A percentile compares a stretch with the other conserved stretches of the same genome.
phyloP scores from a whole-genome alignment of 1,140 invertebrate genomes.

The Cherax quadricarinatus region DNA sequence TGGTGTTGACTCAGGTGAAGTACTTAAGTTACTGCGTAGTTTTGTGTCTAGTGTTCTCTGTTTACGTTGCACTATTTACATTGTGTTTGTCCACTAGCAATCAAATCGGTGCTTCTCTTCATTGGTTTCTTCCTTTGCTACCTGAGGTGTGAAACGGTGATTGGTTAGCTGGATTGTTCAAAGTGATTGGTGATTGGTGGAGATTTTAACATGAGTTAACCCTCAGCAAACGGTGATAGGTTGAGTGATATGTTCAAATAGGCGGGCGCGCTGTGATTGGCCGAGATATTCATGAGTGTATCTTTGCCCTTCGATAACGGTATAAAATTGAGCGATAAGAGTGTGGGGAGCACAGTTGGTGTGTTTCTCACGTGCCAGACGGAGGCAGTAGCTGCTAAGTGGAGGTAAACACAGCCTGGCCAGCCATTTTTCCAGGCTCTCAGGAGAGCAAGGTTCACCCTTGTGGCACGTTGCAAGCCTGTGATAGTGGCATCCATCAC shows the following conservation, averaged over 20 bases:
- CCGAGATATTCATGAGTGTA: not conserved
- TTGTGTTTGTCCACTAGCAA: not conserved
- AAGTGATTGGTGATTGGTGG: too few species aligned
- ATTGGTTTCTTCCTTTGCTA: not conserved
- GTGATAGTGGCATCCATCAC: too few species aligned
- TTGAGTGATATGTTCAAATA: not conserved
- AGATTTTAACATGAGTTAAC: too few species aligned
- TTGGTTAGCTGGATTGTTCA: not conserved
- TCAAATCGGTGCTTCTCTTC: not conserved
- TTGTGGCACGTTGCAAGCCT: not conserved
- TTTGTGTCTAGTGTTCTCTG: too few species aligned
- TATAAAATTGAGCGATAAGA: slow-evolving; percentile 62
- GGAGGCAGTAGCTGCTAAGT: not conserved
- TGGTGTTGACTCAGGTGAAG: too few species aligned
- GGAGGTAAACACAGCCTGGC: too few species aligned
- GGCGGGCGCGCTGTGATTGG: slow-evolving; percentile 20
- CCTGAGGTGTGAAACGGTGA: slow-evolving; percentile 33
- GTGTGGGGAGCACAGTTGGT: slow-evolving; percentile 28
- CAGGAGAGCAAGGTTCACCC: not conserved
- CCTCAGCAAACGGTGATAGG: slow-evolving; percentile 11
- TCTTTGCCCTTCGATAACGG: slow-evolving; percentile 31
- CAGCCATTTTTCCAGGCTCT: not conserved
- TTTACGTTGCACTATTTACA: not conserved
- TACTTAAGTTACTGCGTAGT: too few species aligned
- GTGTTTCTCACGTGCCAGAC: slow-evolving; percentile 36